phyloP scores from a whole-genome alignment of 2,797 vertebrate species.

The Enteromius mattozi region DNA sequence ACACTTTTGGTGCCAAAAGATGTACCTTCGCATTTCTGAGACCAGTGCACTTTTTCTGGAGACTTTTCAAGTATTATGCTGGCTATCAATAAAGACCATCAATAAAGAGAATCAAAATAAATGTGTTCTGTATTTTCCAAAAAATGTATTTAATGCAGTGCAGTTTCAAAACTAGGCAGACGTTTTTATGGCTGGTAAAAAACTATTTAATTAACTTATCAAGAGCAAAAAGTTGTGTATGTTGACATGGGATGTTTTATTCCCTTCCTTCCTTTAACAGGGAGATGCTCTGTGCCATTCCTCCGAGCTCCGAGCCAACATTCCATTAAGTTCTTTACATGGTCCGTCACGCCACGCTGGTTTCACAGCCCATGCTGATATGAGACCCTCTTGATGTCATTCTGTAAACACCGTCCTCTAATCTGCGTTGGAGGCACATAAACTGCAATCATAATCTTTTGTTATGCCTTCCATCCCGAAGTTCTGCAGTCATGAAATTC shows the following conservation, averaged over 20 bases:
- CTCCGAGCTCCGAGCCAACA: slow-evolving; percentile 25
- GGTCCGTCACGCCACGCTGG: slow-evolving; percentile 29
- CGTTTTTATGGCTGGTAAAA: background rate
- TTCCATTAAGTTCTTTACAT: slow-evolving; percentile 41
- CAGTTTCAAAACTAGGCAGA: background rate
- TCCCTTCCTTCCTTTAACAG: background rate
- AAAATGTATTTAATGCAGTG: background rate
- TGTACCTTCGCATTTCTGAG: background rate
- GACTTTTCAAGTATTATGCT: background rate
- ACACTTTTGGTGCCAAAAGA: background rate
- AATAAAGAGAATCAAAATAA: background rate
- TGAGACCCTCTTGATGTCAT: slow-evolving; percentile 37
- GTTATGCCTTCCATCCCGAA: slow-evolving; percentile 17
- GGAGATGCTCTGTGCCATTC: slow-evolving; percentile 8
- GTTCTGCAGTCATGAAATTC: slow-evolving; percentile 35
- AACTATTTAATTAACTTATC: background rate
- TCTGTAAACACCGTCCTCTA: slow-evolving; percentile 45
- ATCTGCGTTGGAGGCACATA: slow-evolving; percentile 37
- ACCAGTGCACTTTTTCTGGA: background rate
- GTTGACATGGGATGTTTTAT: slow-evolving; percentile 17
- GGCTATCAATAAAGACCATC: background rate
- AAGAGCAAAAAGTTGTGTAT: background rate
- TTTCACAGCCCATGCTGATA: slow-evolving; percentile 40
- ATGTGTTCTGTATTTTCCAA: background rate
- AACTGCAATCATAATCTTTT: slow-evolving; percentile 45